Evolutionary conservation across 2,888 invertebrate genomes (phyloP), one percentile per base, ranked within the genome.

Genomic region (Microchrysa polita): DNA sequence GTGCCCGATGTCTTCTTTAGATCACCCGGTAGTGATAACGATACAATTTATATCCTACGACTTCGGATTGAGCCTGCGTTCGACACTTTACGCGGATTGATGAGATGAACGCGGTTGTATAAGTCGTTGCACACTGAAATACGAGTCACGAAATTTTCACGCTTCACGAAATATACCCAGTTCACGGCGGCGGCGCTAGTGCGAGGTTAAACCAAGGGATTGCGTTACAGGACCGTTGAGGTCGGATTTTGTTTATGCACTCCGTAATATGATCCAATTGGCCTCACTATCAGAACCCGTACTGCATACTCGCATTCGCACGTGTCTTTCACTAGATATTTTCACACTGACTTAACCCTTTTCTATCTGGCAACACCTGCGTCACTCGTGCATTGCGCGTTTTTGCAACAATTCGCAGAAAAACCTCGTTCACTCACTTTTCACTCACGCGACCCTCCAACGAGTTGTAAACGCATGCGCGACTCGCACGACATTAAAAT

Each of bases 1-100:
- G 77, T 76, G 76, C 76, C 77, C 76, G 72, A 74, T 77, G 77
- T 78, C 75, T 76, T 76, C 76, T 78, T 78, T 75, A 77, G 77
- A 78, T 78, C 73, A 59, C 59, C 73, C 72, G 75, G 75, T 69
- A 20, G 74, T 72, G 74, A 78, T 77, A 77, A 77, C 27, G 77
- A 75, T 77, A 76, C 76, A 77, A 74, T 74, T 75, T 73, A 74
- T 74, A 60, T 75, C 69, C 67, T 59, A 16, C 40, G 48, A n/a
- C n/a, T n/a, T 44, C 2, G 48, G 48, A 16, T 4, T 18, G 16
- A 10, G 1, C 10, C 20, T 10, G 16, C 48, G 48, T 48, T 48
- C 16, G 27, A 34, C 7, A 34, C 27, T 34, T n/a, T n/a, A n/a
- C n/a, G n/a, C 27, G 27, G 27, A 5, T n/a, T 34, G 2, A 34